Base-by-base conservation (phyloP, 1,140 invertebrate species). In the Ceratosolen solmsi region DNA sequence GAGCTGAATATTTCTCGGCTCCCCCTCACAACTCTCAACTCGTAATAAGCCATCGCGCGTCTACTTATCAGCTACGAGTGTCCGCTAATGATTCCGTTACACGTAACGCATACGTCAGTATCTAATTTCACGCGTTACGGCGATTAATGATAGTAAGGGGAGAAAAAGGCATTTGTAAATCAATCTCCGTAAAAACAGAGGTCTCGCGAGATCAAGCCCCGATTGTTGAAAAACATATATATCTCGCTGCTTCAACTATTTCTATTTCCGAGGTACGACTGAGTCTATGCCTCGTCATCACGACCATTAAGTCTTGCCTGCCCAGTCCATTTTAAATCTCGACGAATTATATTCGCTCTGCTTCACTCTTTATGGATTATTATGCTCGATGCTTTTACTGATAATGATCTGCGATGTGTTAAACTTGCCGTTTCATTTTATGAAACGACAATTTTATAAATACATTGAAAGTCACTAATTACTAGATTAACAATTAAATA, bases 31-130 rank as follows among this genome's bases (percentile, higher is more conserved):
- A n/a, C n/a, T 46, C 13, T 46, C 41, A 13, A 46, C 7, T 46
- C 41, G 7, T 46, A 13, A 8, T 13, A 54, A 11, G 2, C 30
- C 11, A 15, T 0, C 17, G 20, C 60, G 1, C 17, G 11, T 27
- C 56, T 4, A 11, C 5, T 8, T 60, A 3, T 9, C 56, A 20
- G 25, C 5, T 60, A 30, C 4, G 27, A 20, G 58, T 27, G 8
- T 63, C 13, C n/a, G 30, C 60, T 63, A 63, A 63, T 68, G 36
- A 68, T 38, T 68, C 33, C 63, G 33, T 68, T 68, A 68, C 63
- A 4, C 15, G 30, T 38, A 36, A 38, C 33, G 15, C 8, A 38
- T 38, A 25, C 63, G 17, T 68, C 63, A n/a, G 63, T 4, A 25
- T 38, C 36, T 38, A 68, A 68, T 38, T 68, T 68, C 22, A 11